phyloP scores from a whole-genome alignment of 53 echinoderm and acorn worm species.

The Hippasteria phrygiana region DNA sequence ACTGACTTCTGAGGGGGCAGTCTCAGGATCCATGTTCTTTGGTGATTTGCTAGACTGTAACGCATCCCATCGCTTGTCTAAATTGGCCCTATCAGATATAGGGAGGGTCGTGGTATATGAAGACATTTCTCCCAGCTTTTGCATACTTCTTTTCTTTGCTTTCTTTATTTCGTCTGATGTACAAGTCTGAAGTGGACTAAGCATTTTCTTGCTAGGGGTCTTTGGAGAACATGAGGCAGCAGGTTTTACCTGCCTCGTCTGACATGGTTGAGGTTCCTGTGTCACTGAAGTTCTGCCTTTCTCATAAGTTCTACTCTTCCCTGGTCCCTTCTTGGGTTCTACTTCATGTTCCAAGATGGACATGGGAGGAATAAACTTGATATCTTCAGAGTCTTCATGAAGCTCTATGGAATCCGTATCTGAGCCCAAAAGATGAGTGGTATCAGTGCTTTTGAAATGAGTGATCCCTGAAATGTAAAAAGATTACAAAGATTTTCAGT shows the following conservation, averaged over 20 bases:
- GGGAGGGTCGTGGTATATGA: neutral
- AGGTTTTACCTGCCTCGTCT: neutral
- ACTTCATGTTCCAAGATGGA: neutral
- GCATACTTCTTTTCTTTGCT: neutral
- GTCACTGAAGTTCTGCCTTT: neutral
- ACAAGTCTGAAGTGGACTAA: neutral
- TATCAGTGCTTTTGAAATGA: neutral
- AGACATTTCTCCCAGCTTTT: neutral
- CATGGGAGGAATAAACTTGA: neutral
- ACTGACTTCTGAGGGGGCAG: neutral
- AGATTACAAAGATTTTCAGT: neutral
- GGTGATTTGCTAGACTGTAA: neutral
- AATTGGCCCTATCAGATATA: neutral
- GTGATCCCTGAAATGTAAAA: constrained; percentile 4
- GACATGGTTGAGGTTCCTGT: neutral
- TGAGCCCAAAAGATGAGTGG: constrained; percentile 33
- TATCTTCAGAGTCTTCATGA: neutral
- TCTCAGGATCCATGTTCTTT: constrained; percentile 9
- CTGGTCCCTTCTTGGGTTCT: neutral
- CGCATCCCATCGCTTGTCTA: neutral
- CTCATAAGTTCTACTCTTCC: neutral
- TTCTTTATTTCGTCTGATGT: neutral
- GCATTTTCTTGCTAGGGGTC: neutral
- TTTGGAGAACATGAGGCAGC: neutral
- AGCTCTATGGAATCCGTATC: constrained; percentile 42